Percentiles rank a stretch among this genome's conserved stretches.
Evolutionary conservation across 1,140 invertebrate genomes (phyloP).

Genomic region (Atta colombica): DNA sequence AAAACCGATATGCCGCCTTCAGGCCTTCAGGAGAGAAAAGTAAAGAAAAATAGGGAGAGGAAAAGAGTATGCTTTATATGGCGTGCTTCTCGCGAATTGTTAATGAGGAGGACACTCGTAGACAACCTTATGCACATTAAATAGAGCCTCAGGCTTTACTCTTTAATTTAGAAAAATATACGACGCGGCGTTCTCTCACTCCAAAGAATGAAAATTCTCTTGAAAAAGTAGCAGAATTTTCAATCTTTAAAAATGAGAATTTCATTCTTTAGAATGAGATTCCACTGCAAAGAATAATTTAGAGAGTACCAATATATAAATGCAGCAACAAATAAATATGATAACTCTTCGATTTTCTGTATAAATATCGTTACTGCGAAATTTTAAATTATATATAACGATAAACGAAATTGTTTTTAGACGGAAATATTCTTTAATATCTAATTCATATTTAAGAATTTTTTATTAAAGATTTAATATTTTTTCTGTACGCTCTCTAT

Average conservation of each 20-base stretch:
- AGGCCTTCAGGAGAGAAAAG: not conserved
- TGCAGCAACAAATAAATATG: not conserved
- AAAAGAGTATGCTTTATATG: conserved; percentile 44
- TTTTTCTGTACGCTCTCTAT: not conserved
- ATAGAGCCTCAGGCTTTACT: conserved; percentile 4
- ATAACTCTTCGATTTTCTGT: not conserved
- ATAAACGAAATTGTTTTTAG: not conserved
- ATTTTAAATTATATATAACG: not conserved
- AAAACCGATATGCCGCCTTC: conserved; percentile 54
- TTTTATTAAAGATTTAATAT: not conserved
- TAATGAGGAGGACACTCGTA: conserved; percentile 50
- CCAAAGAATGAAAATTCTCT: too few relatives aligned
- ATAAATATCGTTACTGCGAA: not conserved
- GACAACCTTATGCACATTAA: conserved; percentile 20
- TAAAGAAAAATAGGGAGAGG: not conserved
- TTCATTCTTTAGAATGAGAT: too few relatives aligned
- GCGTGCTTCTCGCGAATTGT: conserved; percentile 43
- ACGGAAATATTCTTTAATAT: not conserved
- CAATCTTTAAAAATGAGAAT: too few relatives aligned
- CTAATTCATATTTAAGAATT: not conserved
- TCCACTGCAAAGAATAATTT: too few relatives aligned
- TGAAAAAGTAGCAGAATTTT: too few relatives aligned
- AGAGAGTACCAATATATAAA: not conserved
- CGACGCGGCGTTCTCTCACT: not conserved
- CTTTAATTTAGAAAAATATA: not conserved